These are phyloP conservation scores for Neodiprion lecontei DNA, from an alignment of 1,140 invertebrate species.

Conservation along the genomic window DNA sequence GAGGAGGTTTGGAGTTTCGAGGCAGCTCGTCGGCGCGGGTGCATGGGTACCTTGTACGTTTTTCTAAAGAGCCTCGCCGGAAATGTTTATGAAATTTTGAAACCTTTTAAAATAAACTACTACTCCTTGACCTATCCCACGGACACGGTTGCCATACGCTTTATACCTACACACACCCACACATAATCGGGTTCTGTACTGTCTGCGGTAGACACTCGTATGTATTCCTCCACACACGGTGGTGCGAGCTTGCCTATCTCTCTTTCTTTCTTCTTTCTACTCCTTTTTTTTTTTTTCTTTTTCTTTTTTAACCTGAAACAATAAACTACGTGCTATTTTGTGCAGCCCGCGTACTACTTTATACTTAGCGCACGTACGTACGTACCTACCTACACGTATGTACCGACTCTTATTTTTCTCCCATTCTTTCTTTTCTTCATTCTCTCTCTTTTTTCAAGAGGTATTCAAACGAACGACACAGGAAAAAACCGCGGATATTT, in stretches of 20 bases:
- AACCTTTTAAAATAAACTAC: slow-evolving; percentile 44
- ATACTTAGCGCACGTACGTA: too few relatives aligned
- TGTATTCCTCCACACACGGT: not conserved
- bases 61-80: slow-evolving; percentile 18
- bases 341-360: not conserved
- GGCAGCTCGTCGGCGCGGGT: not conserved
- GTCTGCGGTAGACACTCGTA: too few relatives aligned
- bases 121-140: slow-evolving; percentile 44
- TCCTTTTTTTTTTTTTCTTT: slow-evolving; percentile 11
- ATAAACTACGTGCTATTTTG: slow-evolving; percentile 32
- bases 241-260: not conserved
- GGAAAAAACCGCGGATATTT: too few relatives aligned
- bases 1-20: too few relatives aligned
- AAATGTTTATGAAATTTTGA: slow-evolving; percentile 41
- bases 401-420: not conserved
- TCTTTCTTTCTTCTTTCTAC: not conserved
- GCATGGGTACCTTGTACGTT: not conserved
- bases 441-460: not conserved
- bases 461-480: not conserved
- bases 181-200: too few relatives aligned
- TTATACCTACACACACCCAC: too few relatives aligned
- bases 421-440: not conserved
- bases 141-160: not conserved
- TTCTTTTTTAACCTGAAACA: slow-evolving; percentile 39
- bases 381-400: not conserved